Evolutionary conservation across 2,888 invertebrate genomes (phyloP).

Genomic region (Euzetes globulus): DNA sequence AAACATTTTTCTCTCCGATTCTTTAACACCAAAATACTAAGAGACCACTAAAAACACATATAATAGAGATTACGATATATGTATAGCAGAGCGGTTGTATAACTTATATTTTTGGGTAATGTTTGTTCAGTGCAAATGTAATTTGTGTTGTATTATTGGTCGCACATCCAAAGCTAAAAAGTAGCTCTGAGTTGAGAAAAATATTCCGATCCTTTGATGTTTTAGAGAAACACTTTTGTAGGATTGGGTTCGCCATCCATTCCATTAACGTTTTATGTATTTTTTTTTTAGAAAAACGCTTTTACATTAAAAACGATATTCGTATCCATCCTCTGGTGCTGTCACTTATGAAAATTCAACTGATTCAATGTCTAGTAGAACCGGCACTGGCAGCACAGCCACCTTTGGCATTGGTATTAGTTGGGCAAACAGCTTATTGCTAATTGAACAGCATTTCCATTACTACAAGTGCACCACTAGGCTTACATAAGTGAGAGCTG

Average conservation of each 20-base stretch:
- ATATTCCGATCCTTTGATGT: background rate
- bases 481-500: background rate
- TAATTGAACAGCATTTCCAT: conserved; percentile 29
- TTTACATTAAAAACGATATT: conserved; percentile 24
- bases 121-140: background rate
- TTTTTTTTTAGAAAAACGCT: background rate
- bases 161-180: conserved; percentile 5
- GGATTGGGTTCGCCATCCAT: background rate
- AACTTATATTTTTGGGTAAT: conserved; percentile 2
- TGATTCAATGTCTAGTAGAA: too few species aligned
- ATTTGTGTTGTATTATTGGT: background rate
- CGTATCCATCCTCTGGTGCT: conserved; percentile 24
- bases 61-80: background rate
- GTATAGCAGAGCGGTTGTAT: background rate
- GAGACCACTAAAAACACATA: background rate
- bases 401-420: conserved; percentile 15
- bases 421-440: conserved; percentile 29
- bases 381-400: background rate
- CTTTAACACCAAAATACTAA: background rate
- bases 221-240: background rate
- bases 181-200: conserved; percentile 7
- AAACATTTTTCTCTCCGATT: background rate
- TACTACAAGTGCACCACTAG: conserved; percentile 18
- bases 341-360: conserved; percentile 13
- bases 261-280: conserved; percentile 12